These are phyloP conservation scores for Erethizon dorsatum DNA, from an alignment of 2,797 vertebrate genomes.

Conservation along the genomic window DNA sequence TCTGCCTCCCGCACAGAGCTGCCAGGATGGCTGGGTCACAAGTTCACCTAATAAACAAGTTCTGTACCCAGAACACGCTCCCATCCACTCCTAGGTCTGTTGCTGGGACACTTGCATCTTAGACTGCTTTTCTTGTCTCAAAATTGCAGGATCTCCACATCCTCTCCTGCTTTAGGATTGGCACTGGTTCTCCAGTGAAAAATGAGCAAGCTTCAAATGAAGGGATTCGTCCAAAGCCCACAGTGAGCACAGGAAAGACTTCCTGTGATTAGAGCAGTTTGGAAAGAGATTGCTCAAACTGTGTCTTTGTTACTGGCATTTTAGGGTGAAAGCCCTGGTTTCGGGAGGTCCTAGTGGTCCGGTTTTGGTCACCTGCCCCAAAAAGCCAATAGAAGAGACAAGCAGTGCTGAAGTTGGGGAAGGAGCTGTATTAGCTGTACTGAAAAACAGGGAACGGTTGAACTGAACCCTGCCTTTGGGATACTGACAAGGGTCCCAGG, in stretches of 20 bases:
- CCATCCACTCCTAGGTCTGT: not conserved
- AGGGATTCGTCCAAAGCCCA: not conserved
- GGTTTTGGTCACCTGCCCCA: not conserved
- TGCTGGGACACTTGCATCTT: not conserved
- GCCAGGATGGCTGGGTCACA: conserved; percentile 73
- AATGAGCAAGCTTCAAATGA: not conserved
- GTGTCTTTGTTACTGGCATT: not conserved
- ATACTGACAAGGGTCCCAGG: not conserved
- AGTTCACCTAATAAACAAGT: conserved; percentile 75
- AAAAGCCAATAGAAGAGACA: not conserved
- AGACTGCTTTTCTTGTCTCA: not conserved
- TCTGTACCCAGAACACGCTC: not conserved
- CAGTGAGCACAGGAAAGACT: not conserved
- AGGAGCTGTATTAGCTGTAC: not conserved
- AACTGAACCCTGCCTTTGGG: not conserved
- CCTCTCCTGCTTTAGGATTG: not conserved
- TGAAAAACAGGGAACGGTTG: not conserved
- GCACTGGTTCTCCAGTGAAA: not conserved
- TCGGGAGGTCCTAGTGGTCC: not conserved
- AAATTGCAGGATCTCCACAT: not conserved
- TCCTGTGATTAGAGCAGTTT: not conserved
- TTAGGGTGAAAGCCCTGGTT: not conserved
- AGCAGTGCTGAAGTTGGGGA: not conserved
- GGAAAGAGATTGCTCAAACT: not conserved
- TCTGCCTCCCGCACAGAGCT: conserved; percentile 5